Evolutionary conservation across 2,113 vertebrate species (phyloP).

Genomic region (Glaucomys volans): DNA sequence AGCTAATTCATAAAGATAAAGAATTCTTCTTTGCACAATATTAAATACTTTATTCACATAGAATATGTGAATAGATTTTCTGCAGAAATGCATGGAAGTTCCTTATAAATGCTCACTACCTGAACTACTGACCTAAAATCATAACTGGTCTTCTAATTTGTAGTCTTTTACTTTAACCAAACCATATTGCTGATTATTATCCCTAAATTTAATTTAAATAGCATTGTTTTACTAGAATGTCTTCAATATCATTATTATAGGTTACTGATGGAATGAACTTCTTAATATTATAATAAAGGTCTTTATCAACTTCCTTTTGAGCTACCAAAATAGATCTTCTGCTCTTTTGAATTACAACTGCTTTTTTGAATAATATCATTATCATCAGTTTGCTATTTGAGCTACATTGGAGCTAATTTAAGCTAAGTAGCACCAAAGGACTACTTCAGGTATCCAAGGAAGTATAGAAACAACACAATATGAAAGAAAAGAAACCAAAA

Average conservation of each 20-base stretch:
- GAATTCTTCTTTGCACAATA: neutral
- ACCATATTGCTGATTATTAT: neutral
- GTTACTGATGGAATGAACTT: neutral
- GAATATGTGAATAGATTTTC: neutral
- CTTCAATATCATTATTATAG: neutral
- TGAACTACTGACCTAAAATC: neutral
- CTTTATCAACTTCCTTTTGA: neutral
- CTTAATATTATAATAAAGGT: neutral
- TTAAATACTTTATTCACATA: neutral
- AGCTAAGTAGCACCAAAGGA: neutral
- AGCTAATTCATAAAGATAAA: neutral
- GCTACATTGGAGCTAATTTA: neutral
- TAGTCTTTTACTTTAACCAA: neutral
- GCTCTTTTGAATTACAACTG: neutral
- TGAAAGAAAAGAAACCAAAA: neutral
- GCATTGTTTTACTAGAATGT: neutral
- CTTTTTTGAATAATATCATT: neutral
- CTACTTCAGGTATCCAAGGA: neutral
- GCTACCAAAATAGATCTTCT: neutral
- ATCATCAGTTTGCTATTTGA: neutral
- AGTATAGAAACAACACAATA: neutral
- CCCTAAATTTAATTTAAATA: neutral
- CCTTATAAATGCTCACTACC: too few relatives aligned
- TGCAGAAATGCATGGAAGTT: neutral
- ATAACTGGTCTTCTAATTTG: neutral